Base-by-base conservation (phyloP, 2,888 invertebrate genomes). In the Morinoia aosen region DNA sequence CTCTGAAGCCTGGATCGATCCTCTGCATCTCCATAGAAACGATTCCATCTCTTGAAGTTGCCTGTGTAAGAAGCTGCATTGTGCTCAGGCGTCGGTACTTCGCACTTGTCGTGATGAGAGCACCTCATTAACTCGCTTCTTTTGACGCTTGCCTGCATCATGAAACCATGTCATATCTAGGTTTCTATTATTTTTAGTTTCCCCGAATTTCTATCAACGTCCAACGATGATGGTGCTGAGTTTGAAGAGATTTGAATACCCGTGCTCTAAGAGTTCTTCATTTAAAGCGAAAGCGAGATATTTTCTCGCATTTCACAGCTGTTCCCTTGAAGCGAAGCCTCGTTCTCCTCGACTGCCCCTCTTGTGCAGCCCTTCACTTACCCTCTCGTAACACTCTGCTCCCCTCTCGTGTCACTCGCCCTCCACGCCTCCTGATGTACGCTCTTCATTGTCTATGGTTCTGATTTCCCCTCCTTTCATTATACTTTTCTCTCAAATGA, bases 101-200 rank as follows among this genome's bases (percentile, higher is more conserved):
- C 90, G 14, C 90, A 90, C 90, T 90, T 90, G 90, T 90, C 90
- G 39, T 90, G 90, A 90, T 90, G 90, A 90, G 90, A 90, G 90
- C 90, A 48, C 90, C 40, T 90, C 90, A 90, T 90, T 90, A 90
- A 48, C 48, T 90, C 90, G 12, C 90, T 90, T 90, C 33, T 90
- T 39, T 39, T 90, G 90, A 33, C 90, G 90, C 90, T 33, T 33
- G 90, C 90, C 4, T 90, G 39, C 48, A 40, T 90, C 90, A 76
- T 76, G 76, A 76, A 76, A 76, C 76, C 76, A 25, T 76, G 76
- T 76, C 76, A 33, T 4, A 48, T 48, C 48, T 76, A 0, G 12
- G 76, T 33, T 33, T 33, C 8, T 76, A 33, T 33, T 76, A 33
- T 33, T 76, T 76, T 76, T 61, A 33, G 19, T 76, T 76, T 76